Conservation (phyloP, 2,888 invertebrate species). For the Polydrusus cervinus region DNA sequence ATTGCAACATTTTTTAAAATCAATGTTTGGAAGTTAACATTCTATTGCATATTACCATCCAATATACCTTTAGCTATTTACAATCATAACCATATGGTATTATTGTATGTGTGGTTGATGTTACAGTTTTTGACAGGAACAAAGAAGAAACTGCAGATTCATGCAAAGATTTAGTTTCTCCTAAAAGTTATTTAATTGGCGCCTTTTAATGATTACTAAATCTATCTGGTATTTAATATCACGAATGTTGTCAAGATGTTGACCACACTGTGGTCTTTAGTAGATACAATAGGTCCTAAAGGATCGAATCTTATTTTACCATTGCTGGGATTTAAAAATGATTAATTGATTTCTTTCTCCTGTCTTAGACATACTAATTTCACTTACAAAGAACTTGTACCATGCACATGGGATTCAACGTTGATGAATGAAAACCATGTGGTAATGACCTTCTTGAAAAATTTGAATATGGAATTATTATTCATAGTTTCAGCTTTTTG, state of each 20-base stretch:
- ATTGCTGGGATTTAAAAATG: constrained; percentile 42
- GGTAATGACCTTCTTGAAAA: constrained; percentile 54
- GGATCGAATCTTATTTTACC: constrained; percentile 37
- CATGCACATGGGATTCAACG: constrained; percentile 48
- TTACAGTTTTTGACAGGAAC: no score
- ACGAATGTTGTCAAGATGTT: constrained; percentile 14
- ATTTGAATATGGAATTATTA: constrained; percentile 52
- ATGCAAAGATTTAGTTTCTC: no score
- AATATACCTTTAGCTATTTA: no score
- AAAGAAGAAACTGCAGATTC: no score
- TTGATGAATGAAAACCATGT: constrained; percentile 55
- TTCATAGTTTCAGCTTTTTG: constrained; percentile 52
- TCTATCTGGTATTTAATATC: neutral
- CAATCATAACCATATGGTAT: no score
- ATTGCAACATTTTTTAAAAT: no score
- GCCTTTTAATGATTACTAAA: no score
- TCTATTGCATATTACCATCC: no score
- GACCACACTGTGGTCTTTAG: neutral
- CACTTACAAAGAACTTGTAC: constrained; percentile 40
- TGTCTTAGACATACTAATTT: constrained; percentile 28
- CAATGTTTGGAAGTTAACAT: no score
- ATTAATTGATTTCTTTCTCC: constrained; percentile 48
- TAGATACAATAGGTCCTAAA: constrained; percentile 29
- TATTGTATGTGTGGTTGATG: no score
- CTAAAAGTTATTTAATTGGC: no score